Conservation (phyloP, 1,140 invertebrate species). For the Drosophila varians region DNA sequence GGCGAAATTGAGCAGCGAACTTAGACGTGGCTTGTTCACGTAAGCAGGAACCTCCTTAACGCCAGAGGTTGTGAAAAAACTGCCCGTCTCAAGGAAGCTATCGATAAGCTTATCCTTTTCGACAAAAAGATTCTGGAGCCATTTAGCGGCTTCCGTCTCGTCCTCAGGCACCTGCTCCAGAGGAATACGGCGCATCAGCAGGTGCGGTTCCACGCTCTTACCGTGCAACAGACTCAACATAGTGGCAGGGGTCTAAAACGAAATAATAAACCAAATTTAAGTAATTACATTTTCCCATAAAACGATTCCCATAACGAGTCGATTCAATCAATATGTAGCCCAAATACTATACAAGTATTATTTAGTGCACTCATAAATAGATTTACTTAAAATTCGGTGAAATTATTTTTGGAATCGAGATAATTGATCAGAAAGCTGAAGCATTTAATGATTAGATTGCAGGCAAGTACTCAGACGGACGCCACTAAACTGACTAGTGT, state of each 20-base stretch:
- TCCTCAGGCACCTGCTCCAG: constrained; percentile 91
- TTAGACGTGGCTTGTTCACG: constrained; percentile 85
- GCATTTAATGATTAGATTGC: constrained; percentile 17
- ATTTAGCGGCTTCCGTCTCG: constrained; percentile 91
- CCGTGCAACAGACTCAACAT: constrained; percentile 93
- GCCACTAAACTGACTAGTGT: background rate
- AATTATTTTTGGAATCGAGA: constrained; percentile 13
- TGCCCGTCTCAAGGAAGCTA: constrained; percentile 92
- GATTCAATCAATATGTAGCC: background rate
- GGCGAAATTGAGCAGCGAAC: constrained; percentile 89
- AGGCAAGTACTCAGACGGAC: background rate
- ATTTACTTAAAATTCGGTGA: constrained; percentile 5
- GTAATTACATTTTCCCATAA: too few species aligned
- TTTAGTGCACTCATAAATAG: constrained; percentile 14
- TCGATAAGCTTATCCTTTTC: constrained; percentile 91
- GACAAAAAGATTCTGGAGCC: constrained; percentile 88
- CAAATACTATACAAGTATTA: background rate
- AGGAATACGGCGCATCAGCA: constrained; percentile 92
- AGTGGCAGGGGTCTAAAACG: constrained; percentile 87
- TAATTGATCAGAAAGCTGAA: constrained; percentile 10
- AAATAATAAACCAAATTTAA: too few species aligned
- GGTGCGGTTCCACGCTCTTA: constrained; percentile 89
- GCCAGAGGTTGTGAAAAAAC: constrained; percentile 91
- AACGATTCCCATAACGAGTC: too few species aligned
- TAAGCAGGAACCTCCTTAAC: constrained; percentile 86